Evolutionary conservation across 1,140 invertebrate genomes (phyloP).

Genomic region (Centruroides vittatus): DNA sequence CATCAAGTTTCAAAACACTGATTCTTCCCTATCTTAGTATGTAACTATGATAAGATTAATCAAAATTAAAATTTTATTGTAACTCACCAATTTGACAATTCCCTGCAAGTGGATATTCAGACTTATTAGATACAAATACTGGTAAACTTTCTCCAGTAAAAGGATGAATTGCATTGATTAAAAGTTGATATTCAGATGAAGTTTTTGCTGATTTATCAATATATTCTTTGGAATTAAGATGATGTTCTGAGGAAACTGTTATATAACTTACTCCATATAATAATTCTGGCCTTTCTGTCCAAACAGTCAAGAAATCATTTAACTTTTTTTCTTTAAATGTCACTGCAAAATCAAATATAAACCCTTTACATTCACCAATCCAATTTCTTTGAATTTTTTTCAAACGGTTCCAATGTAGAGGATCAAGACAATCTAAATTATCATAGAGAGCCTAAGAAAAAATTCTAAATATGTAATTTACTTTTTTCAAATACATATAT

Average conservation of each 20-base stretch:
- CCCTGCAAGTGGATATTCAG: constrained; percentile 35
- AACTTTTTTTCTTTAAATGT: constrained; percentile 22
- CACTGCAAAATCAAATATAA: constrained; percentile 54
- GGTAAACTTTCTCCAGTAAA: constrained; percentile 51
- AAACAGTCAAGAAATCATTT: constrained; percentile 41
- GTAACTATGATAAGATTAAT: background rate
- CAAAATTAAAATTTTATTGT: background rate
- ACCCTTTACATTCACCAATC: constrained; percentile 86
- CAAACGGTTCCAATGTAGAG: constrained; percentile 55
- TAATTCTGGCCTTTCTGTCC: constrained; percentile 61
- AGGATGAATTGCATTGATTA: constrained; percentile 52
- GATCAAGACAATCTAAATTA: constrained; percentile 48
- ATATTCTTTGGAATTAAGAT: constrained; percentile 17
- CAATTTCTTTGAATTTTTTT: constrained; percentile 82
- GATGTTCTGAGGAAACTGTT: constrained; percentile 30
- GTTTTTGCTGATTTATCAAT: background rate
- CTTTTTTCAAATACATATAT: no score
- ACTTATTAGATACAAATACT: constrained; percentile 48
- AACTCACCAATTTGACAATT: constrained; percentile 51
- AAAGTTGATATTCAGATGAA: constrained; percentile 11
- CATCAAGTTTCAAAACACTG: no score
- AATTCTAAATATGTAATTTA: background rate
- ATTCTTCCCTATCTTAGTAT: no score
- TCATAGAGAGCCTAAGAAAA: constrained; percentile 39
- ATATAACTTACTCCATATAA: constrained; percentile 45